These are phyloP conservation scores for Neoitamus cyanurus DNA, from an alignment of 2,888 invertebrate species.

Conservation along the genomic window DNA sequence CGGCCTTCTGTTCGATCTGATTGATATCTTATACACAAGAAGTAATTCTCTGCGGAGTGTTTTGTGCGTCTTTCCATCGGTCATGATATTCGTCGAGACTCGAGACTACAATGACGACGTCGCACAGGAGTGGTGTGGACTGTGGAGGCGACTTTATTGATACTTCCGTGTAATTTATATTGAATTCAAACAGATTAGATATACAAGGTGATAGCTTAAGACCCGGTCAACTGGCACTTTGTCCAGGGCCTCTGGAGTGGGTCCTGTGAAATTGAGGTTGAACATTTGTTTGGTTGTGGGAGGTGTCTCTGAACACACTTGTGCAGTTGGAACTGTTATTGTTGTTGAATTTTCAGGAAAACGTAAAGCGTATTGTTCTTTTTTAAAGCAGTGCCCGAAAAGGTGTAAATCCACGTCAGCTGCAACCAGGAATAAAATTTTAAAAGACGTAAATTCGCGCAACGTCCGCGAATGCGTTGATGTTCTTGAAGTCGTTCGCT, in stretches of 20 bases:
- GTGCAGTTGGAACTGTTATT: neutral
- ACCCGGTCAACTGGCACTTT: neutral
- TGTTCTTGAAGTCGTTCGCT: too few species aligned
- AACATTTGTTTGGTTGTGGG: neutral
- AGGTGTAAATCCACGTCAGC: too few species aligned
- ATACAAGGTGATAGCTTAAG: neutral
- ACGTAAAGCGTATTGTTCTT: too few species aligned
- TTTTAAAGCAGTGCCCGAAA: neutral
- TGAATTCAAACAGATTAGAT: conserved; percentile 1
- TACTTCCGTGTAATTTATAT: neutral
- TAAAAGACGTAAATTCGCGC: too few species aligned
- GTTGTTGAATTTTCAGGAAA: neutral
- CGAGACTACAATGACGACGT: neutral
- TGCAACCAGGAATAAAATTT: too few species aligned
- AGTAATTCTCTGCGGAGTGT: conserved; percentile 1
- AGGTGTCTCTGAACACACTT: neutral
- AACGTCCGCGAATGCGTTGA: too few species aligned
- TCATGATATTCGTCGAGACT: neutral
- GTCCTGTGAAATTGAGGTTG: neutral
- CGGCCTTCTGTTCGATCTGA: neutral
- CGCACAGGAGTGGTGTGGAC: neutral
- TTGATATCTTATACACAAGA: conserved; percentile 27
- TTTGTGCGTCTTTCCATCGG: neutral
- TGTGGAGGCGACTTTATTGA: neutral
- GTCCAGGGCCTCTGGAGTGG: neutral